These are phyloP conservation scores for Elegia similella DNA, from an alignment of 2,888 invertebrate species.

Conservation along the genomic window DNA sequence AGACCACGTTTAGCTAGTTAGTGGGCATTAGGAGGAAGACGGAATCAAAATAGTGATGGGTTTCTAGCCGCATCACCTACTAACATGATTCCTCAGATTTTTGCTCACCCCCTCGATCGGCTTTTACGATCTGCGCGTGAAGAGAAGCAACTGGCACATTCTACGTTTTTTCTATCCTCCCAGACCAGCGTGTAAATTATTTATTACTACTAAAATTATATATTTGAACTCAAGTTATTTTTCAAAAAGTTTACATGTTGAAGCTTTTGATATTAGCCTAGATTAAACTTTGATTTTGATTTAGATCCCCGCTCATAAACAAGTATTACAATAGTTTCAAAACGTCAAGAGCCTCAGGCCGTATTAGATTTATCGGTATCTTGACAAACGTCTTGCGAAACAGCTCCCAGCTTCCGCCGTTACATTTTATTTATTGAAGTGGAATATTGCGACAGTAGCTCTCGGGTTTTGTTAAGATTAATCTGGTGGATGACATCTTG, in stretches of 20 bases:
- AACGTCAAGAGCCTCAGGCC: conserved; percentile 3
- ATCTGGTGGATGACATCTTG: background rate
- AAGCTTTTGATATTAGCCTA: background rate
- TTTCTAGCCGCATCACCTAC: no score
- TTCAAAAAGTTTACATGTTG: background rate
- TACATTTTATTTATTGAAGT: conserved; percentile 40
- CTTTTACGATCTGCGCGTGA: no score
- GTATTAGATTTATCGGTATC: conserved; percentile 16
- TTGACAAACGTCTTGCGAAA: conserved; percentile 55
- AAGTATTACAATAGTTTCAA: conserved; percentile 10
- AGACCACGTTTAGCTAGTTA: no score
- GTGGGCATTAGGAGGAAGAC: no score
- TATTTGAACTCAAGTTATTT: no score
- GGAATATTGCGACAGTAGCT: conserved; percentile 47
- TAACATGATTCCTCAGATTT: no score
- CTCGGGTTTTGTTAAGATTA: conserved; percentile 3
- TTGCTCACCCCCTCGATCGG: no score
- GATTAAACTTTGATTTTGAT: background rate
- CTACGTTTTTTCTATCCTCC: no score
- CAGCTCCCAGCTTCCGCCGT: conserved; percentile 35
- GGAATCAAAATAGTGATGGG: no score
- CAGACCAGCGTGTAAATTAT: no score
- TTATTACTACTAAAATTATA: no score
- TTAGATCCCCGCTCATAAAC: conserved; percentile 20
- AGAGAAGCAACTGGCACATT: no score